phyloP scores from a whole-genome alignment of 2,888 invertebrate genomes.

The Ectemnius cavifrons region DNA sequence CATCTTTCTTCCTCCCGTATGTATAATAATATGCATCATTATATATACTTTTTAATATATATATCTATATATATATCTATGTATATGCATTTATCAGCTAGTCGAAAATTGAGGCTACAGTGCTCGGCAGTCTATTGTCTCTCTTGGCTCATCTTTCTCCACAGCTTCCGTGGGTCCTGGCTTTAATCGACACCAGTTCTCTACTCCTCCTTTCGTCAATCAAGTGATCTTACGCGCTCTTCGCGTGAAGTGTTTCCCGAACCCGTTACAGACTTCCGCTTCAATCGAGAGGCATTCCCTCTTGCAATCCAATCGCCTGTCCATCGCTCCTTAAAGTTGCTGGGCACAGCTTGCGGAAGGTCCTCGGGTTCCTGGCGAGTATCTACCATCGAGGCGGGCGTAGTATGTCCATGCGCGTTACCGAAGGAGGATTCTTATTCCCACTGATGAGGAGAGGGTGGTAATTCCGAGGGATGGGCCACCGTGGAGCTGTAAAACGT shows the following conservation, averaged over 20 bases:
- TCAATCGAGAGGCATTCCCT: neutral
- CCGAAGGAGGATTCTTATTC: slow-evolving; percentile 82
- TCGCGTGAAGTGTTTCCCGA: slow-evolving; percentile 14
- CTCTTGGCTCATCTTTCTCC: slow-evolving; percentile 71
- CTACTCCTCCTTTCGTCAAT: neutral
- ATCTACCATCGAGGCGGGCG: slow-evolving; percentile 14
- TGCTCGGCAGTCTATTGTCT: slow-evolving; percentile 78
- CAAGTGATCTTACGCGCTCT: neutral
- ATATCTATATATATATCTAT: slow-evolving; percentile 21
- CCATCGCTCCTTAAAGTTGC: neutral
- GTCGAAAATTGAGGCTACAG: slow-evolving; percentile 74
- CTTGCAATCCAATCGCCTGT: neutral
- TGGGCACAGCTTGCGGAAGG: neutral
- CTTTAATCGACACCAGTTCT: slow-evolving; percentile 12
- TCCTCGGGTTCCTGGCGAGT: neutral
- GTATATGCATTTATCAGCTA: slow-evolving; percentile 62
- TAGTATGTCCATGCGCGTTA: slow-evolving; percentile 35
- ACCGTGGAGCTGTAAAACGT: slow-evolving; percentile 92
- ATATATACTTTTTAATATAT: slow-evolving; percentile 31
- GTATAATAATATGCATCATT: slow-evolving; percentile 23
- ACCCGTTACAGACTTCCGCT: neutral
- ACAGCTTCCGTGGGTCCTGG: slow-evolving; percentile 38
- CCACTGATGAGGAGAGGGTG: slow-evolving; percentile 99
- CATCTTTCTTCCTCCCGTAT: slow-evolving; percentile 23
- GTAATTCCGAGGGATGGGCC: slow-evolving; percentile 98